Conservation (phyloP, 2,888 invertebrate species). For the Diarsia rubi region DNA sequence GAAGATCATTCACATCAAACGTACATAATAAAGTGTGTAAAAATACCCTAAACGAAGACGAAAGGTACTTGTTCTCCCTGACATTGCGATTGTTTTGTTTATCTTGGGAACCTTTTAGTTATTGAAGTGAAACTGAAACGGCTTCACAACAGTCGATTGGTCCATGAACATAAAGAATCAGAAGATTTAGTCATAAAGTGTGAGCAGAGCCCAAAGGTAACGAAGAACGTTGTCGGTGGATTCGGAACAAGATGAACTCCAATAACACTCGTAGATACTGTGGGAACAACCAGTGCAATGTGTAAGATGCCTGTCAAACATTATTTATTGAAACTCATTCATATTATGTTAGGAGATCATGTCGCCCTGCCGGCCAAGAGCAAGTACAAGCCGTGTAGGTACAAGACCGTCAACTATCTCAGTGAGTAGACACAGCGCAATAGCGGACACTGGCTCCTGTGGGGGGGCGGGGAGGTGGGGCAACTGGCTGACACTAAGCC, state of each 20-base stretch:
- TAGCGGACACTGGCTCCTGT: not conserved
- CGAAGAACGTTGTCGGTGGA: not conserved
- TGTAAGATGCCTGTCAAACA: not conserved
- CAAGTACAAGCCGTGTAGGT: not conserved
- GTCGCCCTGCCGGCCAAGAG: no score
- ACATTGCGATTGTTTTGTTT: no score
- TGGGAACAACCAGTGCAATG: no score
- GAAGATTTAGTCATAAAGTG: not conserved
- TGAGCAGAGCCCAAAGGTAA: not conserved
- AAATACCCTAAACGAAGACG: no score
- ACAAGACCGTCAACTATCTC: not conserved
- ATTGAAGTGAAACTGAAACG: no score
- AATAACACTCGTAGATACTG: no score
- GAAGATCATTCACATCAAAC: not conserved
- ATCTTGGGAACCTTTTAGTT: no score
- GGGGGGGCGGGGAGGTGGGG: no score
- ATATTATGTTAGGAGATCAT: not conserved
- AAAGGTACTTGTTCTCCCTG: no score
- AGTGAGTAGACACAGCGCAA: not conserved
- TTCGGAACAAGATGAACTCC: no score
- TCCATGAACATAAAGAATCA: no score
- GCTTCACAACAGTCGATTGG: no score
- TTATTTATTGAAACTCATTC: not conserved
- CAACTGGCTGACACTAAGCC: constrained; percentile 9
- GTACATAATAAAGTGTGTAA: not conserved